A percentile compares a stretch with the other conserved stretches of the same genome.
Conservation (phyloP, 1,140 invertebrate genomes). For the Polypedilum vanderplanki region DNA sequence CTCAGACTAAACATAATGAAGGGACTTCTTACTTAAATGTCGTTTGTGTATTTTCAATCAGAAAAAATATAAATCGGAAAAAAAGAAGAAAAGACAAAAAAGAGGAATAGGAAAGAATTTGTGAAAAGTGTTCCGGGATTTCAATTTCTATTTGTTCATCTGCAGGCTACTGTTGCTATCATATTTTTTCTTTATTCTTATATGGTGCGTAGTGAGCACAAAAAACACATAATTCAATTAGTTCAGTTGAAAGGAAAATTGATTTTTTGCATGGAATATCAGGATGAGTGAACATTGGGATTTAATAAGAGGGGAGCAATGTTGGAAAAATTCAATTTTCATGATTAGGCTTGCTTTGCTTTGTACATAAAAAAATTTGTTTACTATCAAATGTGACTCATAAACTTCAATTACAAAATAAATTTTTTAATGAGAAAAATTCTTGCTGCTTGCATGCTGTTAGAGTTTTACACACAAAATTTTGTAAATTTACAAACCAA, state of each 20-base stretch:
- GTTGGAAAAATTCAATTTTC: conserved; percentile 5
- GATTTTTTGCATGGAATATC: neutral
- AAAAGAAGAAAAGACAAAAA: too few species aligned
- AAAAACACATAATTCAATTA: conserved; percentile 26
- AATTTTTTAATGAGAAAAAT: conserved; percentile 14
- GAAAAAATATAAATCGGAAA: neutral
- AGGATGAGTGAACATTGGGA: neutral
- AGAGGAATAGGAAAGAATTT: neutral
- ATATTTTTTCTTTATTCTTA: neutral
- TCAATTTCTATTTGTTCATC: neutral
- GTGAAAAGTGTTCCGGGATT: conserved; percentile 1
- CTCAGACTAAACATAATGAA: too few species aligned
- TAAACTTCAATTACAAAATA: conserved; percentile 19
- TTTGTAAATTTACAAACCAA: neutral
- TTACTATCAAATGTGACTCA: neutral
- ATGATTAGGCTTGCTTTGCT: neutral
- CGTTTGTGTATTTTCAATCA: neutral
- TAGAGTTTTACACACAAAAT: neutral
- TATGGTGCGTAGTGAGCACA: neutral
- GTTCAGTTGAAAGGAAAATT: conserved; percentile 29
- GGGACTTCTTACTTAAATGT: neutral
- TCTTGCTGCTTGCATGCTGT: neutral
- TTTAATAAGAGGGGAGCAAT: too few species aligned
- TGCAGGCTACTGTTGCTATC: neutral
- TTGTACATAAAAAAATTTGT: neutral